These are phyloP conservation scores for Selene dorsalis DNA, from an alignment of 2,797 vertebrate genomes.

Conservation along the genomic window DNA sequence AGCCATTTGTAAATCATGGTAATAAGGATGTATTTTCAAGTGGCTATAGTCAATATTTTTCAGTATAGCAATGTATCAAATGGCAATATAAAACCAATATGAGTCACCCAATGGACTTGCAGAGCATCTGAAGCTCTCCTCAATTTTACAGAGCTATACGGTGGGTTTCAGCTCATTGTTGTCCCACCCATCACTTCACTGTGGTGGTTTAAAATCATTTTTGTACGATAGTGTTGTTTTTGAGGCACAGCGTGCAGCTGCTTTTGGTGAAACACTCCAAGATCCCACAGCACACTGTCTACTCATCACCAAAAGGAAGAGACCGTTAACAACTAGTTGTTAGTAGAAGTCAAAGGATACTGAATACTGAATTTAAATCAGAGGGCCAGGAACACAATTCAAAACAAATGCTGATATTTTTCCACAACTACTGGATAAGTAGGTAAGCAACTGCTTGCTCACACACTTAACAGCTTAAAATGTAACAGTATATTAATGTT, in stretches of 20 bases:
- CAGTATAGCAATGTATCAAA: neutral
- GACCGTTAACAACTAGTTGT: neutral
- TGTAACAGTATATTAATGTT: neutral
- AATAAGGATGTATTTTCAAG: neutral
- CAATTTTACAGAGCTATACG: neutral
- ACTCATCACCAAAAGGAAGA: neutral
- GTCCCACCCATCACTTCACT: neutral
- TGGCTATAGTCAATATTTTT: neutral
- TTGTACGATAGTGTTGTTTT: constrained; percentile 1
- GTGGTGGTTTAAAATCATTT: neutral
- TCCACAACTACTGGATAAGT: neutral
- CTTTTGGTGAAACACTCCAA: neutral
- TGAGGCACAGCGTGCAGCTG: neutral
- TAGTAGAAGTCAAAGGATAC: neutral
- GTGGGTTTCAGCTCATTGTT: neutral
- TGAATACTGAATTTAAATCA: neutral
- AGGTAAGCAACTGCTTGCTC: neutral
- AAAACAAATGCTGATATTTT: neutral
- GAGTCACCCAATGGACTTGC: neutral
- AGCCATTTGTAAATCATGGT: neutral
- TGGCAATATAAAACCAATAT: neutral
- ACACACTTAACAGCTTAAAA: neutral
- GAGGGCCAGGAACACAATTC: neutral
- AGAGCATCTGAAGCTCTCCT: neutral
- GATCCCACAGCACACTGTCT: neutral